Evolutionary conservation across 2,113 vertebrate species (phyloP).

Genomic region (Sinocyclocheilus anophthalmus): DNA sequence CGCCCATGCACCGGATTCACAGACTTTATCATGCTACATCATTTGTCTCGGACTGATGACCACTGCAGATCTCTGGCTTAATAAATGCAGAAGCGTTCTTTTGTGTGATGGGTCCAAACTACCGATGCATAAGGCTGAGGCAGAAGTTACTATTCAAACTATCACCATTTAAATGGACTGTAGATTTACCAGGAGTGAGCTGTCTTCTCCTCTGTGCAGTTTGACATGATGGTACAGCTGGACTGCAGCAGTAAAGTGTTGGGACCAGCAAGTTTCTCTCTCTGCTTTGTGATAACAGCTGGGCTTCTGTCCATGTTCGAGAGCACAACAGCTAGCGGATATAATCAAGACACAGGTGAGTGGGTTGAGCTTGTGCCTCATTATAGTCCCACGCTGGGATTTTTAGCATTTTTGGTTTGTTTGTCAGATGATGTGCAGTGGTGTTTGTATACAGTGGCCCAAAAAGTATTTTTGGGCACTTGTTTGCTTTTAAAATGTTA

Average conservation of each 20-base stretch:
- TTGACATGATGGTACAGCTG: conserved; percentile 68
- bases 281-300: conserved; percentile 61
- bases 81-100: neutral
- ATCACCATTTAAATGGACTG: conserved; percentile 55
- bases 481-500: neutral
- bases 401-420: neutral
- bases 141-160: conserved; percentile 54
- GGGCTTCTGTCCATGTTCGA: conserved; percentile 63
- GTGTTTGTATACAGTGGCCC: neutral
- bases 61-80: neutral
- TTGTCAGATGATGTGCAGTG: neutral
- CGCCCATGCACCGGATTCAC: conserved; percentile 9
- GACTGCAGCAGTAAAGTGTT: conserved; percentile 52
- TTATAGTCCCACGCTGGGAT: conserved; percentile 9
- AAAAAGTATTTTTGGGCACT: neutral
- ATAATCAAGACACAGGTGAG: conserved; percentile 69
- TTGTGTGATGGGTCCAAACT: conserved; percentile 41
- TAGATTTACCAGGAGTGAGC: conserved; percentile 48
- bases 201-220: conserved; percentile 46
- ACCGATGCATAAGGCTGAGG: conserved; percentile 57
- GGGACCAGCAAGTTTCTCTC: conserved; percentile 59
- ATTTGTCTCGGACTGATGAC: conserved; percentile 1
- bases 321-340: conserved; percentile 55
- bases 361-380: conserved; percentile 30
- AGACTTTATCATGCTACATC: neutral